phyloP scores from a whole-genome alignment of 1,140 invertebrate genomes.

The Cydia pomonella region DNA sequence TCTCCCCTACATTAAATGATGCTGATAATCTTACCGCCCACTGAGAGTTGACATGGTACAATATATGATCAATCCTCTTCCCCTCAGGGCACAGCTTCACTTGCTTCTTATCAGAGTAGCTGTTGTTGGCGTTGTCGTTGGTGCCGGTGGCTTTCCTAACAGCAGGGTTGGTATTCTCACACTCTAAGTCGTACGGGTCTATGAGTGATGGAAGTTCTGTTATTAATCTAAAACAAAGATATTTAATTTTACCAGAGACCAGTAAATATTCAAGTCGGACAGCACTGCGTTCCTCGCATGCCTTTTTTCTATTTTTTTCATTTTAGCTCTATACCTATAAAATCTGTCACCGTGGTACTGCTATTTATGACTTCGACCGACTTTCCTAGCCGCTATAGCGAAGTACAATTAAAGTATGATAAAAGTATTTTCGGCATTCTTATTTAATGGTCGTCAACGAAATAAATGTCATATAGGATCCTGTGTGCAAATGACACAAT shows the following conservation, averaged over 20 bases:
- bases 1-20: background rate
- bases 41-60: slow-evolving; percentile 84
- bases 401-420: too few relatives aligned
- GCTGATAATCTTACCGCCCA: slow-evolving; percentile 70
- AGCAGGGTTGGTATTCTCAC: slow-evolving; percentile 41
- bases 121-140: slow-evolving; percentile 91
- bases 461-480: too few relatives aligned
- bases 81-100: slow-evolving; percentile 85
- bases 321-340: too few relatives aligned
- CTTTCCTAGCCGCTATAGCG: too few relatives aligned
- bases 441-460: too few relatives aligned
- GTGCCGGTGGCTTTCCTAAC: slow-evolving; percentile 81
- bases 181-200: slow-evolving; percentile 73
- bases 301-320: too few relatives aligned
- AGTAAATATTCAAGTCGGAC: background rate
- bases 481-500: too few relatives aligned
- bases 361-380: too few relatives aligned
- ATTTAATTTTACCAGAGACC: background rate
- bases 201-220: slow-evolving; percentile 77
- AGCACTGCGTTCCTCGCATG: too few relatives aligned
- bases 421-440: too few relatives aligned
- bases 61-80: slow-evolving; percentile 95
- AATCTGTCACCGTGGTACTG: too few relatives aligned
- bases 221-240: slow-evolving; percentile 76
- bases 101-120: slow-evolving; percentile 84